These are phyloP conservation scores for Trilocha varians DNA, from an alignment of 2,888 invertebrate species.

Conservation along the genomic window DNA sequence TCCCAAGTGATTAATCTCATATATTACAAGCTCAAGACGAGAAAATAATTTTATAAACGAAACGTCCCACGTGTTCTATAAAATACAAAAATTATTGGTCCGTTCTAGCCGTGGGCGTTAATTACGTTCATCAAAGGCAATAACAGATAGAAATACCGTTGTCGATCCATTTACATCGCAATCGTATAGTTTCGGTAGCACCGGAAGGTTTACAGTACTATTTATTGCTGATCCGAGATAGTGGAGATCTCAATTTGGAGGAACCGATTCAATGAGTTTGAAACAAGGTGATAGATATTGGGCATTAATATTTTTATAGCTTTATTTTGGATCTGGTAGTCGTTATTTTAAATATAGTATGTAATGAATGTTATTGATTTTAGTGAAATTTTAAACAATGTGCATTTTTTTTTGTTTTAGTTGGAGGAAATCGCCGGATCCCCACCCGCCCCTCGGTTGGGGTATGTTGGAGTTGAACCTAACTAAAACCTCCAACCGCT, in stretches of 20 bases:
- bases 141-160: slow-evolving; percentile 38
- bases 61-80: slow-evolving; percentile 10
- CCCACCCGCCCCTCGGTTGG: background rate
- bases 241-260: background rate
- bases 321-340: background rate
- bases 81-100: slow-evolving; percentile 7
- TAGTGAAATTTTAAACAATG: too few species aligned
- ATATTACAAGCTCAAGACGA: background rate
- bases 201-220: slow-evolving; percentile 14
- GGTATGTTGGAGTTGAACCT: too few species aligned
- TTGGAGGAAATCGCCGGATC: background rate
- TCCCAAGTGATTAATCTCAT: too few species aligned
- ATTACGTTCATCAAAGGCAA: slow-evolving; percentile 34
- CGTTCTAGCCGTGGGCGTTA: slow-evolving; percentile 32
- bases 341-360: slow-evolving; percentile 8
- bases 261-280: too few species aligned
- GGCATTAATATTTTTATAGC: background rate
- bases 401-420: too few species aligned
- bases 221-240: background rate
- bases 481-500: too few species aligned
- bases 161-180: slow-evolving; percentile 36
- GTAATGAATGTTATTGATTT: too few species aligned
- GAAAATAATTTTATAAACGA: background rate
- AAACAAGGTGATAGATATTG: too few species aligned
- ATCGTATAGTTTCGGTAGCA: slow-evolving; percentile 28